Conservation (phyloP, 1,140 invertebrate genomes). For the Magallana gigas region DNA sequence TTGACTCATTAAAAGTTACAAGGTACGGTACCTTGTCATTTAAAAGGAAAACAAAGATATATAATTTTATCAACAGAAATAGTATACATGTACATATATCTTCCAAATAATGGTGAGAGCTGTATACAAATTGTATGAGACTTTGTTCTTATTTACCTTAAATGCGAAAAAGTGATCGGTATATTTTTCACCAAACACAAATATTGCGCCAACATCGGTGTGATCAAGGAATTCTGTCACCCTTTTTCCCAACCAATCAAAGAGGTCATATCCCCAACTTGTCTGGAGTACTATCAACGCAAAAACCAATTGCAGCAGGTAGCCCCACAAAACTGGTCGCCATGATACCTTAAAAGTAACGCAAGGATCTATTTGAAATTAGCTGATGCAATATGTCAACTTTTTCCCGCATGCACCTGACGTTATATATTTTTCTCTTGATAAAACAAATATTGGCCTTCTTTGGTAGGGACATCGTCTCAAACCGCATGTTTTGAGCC, state of each 20-base stretch:
- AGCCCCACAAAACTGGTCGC: conserved; percentile 82
- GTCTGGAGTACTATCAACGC: conserved; percentile 92
- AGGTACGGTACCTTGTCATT: too few species aligned
- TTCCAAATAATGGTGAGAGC: too few species aligned
- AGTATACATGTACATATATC: not conserved
- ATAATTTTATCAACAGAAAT: not conserved
- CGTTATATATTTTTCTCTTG: too few species aligned
- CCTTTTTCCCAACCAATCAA: conserved; percentile 88
- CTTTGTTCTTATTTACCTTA: too few species aligned
- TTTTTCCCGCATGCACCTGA: too few species aligned
- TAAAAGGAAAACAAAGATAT: not conserved
- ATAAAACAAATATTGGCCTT: too few species aligned
- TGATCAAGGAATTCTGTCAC: conserved; percentile 88
- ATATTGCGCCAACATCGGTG: conserved; percentile 87
- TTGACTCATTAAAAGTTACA: too few species aligned
- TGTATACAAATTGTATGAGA: too few species aligned
- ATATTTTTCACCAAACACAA: conserved; percentile 87
- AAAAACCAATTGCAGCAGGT: conserved; percentile 91
- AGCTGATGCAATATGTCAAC: too few species aligned
- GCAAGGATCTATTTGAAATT: not conserved
- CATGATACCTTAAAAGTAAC: conserved; percentile 61
- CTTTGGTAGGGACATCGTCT: too few species aligned
- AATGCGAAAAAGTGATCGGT: conserved; percentile 72
- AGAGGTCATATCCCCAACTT: conserved; percentile 86
- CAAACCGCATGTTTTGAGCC: too few species aligned